Percentiles rank a stretch among this genome's conserved stretches.
Evolutionary conservation across 1,140 invertebrate species (phyloP).

Genomic region (Apis mellifera): DNA sequence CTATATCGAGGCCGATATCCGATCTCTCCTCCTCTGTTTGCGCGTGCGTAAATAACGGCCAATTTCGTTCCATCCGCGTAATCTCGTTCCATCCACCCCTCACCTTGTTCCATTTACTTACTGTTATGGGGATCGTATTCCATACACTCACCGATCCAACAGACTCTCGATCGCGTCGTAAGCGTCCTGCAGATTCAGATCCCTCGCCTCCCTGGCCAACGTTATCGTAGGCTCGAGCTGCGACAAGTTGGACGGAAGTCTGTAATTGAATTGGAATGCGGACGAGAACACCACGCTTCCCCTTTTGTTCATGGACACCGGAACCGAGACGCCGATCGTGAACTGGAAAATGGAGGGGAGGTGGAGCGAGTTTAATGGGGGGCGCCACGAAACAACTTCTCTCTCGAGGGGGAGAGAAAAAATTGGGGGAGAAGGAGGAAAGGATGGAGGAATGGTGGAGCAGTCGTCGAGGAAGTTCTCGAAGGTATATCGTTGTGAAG

Average conservation of each 20-base stretch:
- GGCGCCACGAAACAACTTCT: background rate
- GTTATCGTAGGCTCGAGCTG: conserved; percentile 74
- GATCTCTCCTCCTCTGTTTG: background rate
- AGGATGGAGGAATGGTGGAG: no score
- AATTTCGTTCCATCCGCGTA: no score
- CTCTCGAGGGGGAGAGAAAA: background rate
- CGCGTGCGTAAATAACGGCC: no score
- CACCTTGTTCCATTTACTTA: background rate
- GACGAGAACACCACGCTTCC: conserved; percentile 71
- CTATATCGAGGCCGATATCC: background rate
- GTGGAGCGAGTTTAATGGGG: background rate
- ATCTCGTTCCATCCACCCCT: no score
- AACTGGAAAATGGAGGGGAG: conserved; percentile 67
- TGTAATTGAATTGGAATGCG: conserved; percentile 79
- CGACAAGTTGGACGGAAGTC: conserved; percentile 75
- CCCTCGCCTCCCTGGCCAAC: conserved; percentile 66
- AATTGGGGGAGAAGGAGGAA: no score
- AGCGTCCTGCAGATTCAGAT: conserved; percentile 73
- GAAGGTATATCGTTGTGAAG: no score
- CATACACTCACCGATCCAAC: conserved; percentile 73
- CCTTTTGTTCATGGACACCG: conserved; percentile 71
- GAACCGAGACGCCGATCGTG: conserved; percentile 73
- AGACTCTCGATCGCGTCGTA: conserved; percentile 73
- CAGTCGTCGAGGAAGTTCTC: no score
- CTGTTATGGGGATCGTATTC: background rate